phyloP scores from a whole-genome alignment of 2,113 vertebrate species.

The Petrocephalus microphthalmus region DNA sequence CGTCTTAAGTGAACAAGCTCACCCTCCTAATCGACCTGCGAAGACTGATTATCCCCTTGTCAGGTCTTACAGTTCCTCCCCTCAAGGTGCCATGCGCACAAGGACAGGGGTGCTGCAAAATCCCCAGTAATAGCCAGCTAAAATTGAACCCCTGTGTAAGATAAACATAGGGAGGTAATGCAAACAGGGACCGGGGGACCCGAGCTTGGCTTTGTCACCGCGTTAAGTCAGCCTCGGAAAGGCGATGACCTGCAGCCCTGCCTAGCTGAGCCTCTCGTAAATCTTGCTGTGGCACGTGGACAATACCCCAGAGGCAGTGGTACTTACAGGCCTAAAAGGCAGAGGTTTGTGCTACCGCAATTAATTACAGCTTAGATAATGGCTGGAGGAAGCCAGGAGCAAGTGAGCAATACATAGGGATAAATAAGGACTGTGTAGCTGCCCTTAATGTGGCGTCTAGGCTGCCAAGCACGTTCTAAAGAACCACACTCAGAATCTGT shows the following conservation, averaged over 20 bases:
- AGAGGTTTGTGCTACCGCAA: background rate
- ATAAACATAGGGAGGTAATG: conserved; percentile 3
- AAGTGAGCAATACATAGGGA: background rate
- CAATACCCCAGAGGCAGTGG: background rate
- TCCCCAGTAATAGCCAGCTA: background rate
- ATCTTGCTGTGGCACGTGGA: conserved; percentile 2
- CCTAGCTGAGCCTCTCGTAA: background rate
- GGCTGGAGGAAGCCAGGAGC: background rate
- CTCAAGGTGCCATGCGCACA: background rate
- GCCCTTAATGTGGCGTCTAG: background rate
- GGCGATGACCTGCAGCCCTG: conserved; percentile 8
- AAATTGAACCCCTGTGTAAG: conserved; percentile 16
- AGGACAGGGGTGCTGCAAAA: background rate
- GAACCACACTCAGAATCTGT: background rate
- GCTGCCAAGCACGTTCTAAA: background rate
- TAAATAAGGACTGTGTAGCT: background rate
- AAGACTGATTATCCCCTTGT: conserved; percentile 8
- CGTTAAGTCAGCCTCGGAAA: conserved; percentile 20
- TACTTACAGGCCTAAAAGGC: background rate
- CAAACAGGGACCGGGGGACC: background rate
- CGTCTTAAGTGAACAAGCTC: conserved; percentile 14
- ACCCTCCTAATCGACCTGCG: conserved; percentile 4
- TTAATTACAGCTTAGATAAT: conserved; percentile 16
- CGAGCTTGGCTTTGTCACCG: background rate
- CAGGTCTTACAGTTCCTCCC: background rate